Base-by-base conservation (phyloP, 1,140 invertebrate genomes). In the Teleopsis dalmanni region DNA sequence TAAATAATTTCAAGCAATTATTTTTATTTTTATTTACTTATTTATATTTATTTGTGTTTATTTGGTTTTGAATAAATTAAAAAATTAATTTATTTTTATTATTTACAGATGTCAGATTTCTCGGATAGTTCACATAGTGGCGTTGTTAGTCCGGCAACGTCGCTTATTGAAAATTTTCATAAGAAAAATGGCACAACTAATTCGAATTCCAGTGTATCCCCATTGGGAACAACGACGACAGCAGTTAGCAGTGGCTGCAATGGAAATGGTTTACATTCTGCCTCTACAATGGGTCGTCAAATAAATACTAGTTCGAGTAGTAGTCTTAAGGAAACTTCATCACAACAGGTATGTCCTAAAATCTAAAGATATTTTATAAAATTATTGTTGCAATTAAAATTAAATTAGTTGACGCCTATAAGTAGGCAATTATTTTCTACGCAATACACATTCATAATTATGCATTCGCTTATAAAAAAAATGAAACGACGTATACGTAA, bases 241-340 rank as follows among this genome's bases (percentile, higher is more conserved):
- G n/a, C n/a, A n/a, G n/a, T n/a, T n/a, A n/a, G n/a, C n/a, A n/a
- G 26, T 29, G 45, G 34, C 37, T 33, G 34, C 27, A 37, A 40
- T 50, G 29, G 46, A 21, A 36, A 47, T 18, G 40, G 35, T 31
- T 19, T 42, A 42, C 41, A 22, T 51, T 33, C 14, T 26, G 23
- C 38, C 37, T 36, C 38, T 33, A 26, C 37, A 46, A 35, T 54
- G 16, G 63, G 60, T 41, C 52, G 64, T 36, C 64, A 67, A 31
- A 64, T 70, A 19, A 70, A 70, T 40, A 62, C 66, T 31, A 70
- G 65, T 45, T 68, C 59, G 25, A 59, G 61, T 56, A 70, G 66
- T 70, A 70, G 67, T 51, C 56, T 70, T 65, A 70, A 70, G 64
- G 67, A 70, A 70, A 67, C 66, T 52, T 67, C 66, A 50, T 67